Conservation (phyloP, 1,140 invertebrate genomes). For the Hypsibius dujardini region DNA sequence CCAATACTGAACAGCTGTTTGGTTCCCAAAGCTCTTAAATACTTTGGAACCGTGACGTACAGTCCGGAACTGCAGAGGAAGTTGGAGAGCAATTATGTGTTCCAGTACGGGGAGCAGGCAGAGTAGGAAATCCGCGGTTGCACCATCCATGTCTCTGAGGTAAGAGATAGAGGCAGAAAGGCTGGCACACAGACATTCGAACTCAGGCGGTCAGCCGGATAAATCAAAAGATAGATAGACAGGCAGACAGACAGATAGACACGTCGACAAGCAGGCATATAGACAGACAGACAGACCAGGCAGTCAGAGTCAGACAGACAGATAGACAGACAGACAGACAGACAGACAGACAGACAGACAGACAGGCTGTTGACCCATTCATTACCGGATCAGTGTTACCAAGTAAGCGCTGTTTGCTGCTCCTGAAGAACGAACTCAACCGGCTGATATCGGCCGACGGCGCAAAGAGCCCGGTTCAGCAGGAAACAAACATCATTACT, state of each 20-base stretch:
- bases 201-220: too few relatives aligned
- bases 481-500: slow-evolving; percentile 49
- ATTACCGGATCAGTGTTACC: slow-evolving; percentile 14
- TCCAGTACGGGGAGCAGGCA: slow-evolving; percentile 51
- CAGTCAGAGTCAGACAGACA: too few relatives aligned
- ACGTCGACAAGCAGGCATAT: too few relatives aligned
- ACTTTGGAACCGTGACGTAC: slow-evolving; percentile 65
- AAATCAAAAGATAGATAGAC: neutral
- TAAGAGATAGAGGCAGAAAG: slow-evolving; percentile 26
- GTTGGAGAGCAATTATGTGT: slow-evolving; percentile 45
- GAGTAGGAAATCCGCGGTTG: slow-evolving; percentile 84
- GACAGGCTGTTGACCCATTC: too few relatives aligned
- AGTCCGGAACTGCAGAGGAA: slow-evolving; percentile 47
- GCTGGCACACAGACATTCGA: too few relatives aligned
- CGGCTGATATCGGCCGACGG: slow-evolving; percentile 26
- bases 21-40: slow-evolving; percentile 52
- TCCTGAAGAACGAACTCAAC: slow-evolving; percentile 41
- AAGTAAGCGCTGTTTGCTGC: slow-evolving; percentile 26
- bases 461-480: too few relatives aligned
- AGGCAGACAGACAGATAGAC: neutral
- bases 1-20: slow-evolving; percentile 8
- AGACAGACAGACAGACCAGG: too few relatives aligned
- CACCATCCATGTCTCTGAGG: slow-evolving; percentile 70
- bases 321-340: too few relatives aligned
- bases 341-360: too few relatives aligned